These are phyloP conservation scores for Zaprionus bogoriensis DNA, from an alignment of 2,888 invertebrate species.

Conservation along the genomic window DNA sequence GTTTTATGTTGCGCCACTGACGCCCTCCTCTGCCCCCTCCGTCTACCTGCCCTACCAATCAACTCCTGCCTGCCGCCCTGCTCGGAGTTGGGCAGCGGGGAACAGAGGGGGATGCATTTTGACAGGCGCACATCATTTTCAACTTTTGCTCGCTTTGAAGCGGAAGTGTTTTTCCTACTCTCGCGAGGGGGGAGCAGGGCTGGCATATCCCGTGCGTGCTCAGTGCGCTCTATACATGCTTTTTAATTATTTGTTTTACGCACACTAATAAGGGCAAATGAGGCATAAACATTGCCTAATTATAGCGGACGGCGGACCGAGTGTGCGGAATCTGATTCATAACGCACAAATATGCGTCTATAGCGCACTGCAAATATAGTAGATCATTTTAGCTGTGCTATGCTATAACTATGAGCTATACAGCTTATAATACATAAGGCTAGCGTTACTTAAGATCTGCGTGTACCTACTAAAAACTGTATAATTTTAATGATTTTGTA, in stretches of 20 bases:
- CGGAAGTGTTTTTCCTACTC: constrained; percentile 64
- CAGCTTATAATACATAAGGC: too few relatives aligned
- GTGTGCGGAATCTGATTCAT: constrained; percentile 7
- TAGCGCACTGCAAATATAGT: too few relatives aligned
- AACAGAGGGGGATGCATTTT: too few relatives aligned
- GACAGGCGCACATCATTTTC: constrained; percentile 72
- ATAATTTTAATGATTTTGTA: too few relatives aligned
- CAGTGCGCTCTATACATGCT: constrained; percentile 43
- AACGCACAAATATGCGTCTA: neutral
- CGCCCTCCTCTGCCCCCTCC: neutral
- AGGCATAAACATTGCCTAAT: constrained; percentile 75
- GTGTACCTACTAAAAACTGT: too few relatives aligned
- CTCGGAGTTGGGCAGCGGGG: too few relatives aligned
- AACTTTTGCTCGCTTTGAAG: constrained; percentile 62
- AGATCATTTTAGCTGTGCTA: too few relatives aligned
- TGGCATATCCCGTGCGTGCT: constrained; percentile 30
- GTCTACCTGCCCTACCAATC: too few relatives aligned
- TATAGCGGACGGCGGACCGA: constrained; percentile 47
- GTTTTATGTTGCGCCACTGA: constrained; percentile 74
- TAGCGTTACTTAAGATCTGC: too few relatives aligned
- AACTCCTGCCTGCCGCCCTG: too few relatives aligned
- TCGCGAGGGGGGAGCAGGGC: neutral
- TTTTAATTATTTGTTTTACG: constrained; percentile 71
- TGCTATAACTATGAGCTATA: neutral
- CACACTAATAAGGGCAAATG: constrained; percentile 75